A percentile compares a stretch with the other conserved stretches of the same genome.
Evolutionary conservation across 2,113 vertebrate species (phyloP).

Genomic region (Pipra filicauda): DNA sequence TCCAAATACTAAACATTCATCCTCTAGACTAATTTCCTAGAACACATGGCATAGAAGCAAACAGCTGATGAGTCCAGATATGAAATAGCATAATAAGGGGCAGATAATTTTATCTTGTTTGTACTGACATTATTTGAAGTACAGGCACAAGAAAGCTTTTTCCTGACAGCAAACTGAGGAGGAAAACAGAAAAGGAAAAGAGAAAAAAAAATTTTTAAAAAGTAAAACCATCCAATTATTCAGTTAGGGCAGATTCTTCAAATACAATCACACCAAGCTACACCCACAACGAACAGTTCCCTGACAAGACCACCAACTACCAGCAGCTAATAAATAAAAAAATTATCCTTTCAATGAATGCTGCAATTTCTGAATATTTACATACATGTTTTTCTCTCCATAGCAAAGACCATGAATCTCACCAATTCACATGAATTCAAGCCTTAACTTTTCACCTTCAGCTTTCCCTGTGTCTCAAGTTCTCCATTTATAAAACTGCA

Average conservation of each 20-base stretch:
- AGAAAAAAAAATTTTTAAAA: too few relatives aligned
- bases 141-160: neutral
- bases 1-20: neutral
- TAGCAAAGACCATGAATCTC: neutral
- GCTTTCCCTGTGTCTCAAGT: neutral
- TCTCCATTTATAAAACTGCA: neutral
- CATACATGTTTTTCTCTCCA: neutral
- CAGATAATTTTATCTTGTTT: neutral
- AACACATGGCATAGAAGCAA: neutral
- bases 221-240: neutral
- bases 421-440: neutral
- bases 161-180: neutral
- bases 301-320: neutral
- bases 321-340: neutral
- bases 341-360: neutral
- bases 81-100: neutral
- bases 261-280: neutral
- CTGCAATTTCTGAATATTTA: neutral
- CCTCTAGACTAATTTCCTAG: neutral
- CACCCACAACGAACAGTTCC: neutral
- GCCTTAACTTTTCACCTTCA: neutral
- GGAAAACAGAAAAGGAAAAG: neutral
- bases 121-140: neutral
- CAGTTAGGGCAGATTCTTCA: neutral
- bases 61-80: neutral